Evolutionary conservation across 1,140 invertebrate species (phyloP), one percentile per base, ranked within the genome.

Genomic region (Scaptomyza pallida): DNA sequence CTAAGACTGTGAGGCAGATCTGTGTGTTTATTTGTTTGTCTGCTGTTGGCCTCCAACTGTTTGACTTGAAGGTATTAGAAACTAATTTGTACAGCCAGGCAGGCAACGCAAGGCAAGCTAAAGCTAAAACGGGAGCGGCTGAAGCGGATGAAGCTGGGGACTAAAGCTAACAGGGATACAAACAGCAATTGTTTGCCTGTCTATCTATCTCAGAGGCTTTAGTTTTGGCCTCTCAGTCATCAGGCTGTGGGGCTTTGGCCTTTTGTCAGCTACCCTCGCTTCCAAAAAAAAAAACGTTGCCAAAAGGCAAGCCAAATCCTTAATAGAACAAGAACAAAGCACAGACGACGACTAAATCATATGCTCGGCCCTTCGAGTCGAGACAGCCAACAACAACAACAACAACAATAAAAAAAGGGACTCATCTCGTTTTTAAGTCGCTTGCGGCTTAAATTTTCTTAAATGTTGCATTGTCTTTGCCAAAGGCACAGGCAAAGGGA

Each of bases 31-130:
- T 54, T 44, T 75, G 61, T 72, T 72, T 65, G 63, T 60, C 56
- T 23, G 23, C 23, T 79, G 65, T 71, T 73, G 62, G 71, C 60
- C 54, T 68, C 62, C 71, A 72, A 72, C 72, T 88, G 81, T 86
- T 86, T 86, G 82, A 86, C 82, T 86, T 86, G 78, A 86, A 86
- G 82, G 82, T 86, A 86, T 86, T 86, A 86, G 82, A 86, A 86
- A 86, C 82, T 86, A 86, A 86, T 86, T 86, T 86, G 82, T 86
- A 75, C 67, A 78, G 82, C 74, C n/a, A n/a, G n/a, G n/a, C n/a
- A n/a, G n/a, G n/a, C n/a, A n/a, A n/a, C n/a, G n/a, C n/a, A n/a
- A n/a, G n/a, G n/a, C n/a, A n/a, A n/a, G n/a, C n/a, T n/a, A n/a
- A n/a, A 88, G 65, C 67, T 60, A 69, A 30, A n/a, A n/a, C n/a